Evolutionary conservation across 2,797 vertebrate species (phyloP).

Genomic region (Pogoniulus pusillus): DNA sequence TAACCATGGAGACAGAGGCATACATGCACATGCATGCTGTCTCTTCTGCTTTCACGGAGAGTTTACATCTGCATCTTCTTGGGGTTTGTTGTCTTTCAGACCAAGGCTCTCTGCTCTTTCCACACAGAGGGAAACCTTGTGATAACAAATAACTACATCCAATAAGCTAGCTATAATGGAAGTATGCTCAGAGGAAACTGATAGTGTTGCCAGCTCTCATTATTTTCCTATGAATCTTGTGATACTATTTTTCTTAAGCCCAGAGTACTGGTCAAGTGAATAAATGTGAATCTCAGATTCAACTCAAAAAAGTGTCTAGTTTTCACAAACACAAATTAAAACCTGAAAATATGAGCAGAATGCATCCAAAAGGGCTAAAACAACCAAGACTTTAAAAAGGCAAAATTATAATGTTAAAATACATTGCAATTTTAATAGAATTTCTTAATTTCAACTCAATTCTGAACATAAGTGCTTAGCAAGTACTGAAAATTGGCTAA

Average conservation of each 20-base stretch:
- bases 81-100: not conserved
- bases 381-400: not conserved
- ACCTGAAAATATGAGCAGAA: not conserved
- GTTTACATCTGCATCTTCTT: not conserved
- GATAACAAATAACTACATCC: slow-evolving; percentile 23
- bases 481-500: not conserved
- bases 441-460: not conserved
- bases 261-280: not conserved
- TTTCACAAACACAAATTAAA: not conserved
- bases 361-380: not conserved
- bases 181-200: slow-evolving; percentile 14
- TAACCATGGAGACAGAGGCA: not conserved
- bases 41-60: not conserved
- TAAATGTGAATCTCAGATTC: not conserved
- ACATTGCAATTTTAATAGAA: not conserved
- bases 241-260: slow-evolving; percentile 31
- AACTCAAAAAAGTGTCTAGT: not conserved
- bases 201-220: not conserved
- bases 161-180: slow-evolving; percentile 7
- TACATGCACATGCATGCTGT: not conserved
- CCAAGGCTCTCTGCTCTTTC: not conserved
- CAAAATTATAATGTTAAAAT: too few relatives aligned
- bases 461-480: not conserved
- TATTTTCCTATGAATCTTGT: slow-evolving; percentile 24
- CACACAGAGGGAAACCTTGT: not conserved